Conservation (phyloP, 2,797 vertebrate genomes). For the Anguilla anguilla region DNA sequence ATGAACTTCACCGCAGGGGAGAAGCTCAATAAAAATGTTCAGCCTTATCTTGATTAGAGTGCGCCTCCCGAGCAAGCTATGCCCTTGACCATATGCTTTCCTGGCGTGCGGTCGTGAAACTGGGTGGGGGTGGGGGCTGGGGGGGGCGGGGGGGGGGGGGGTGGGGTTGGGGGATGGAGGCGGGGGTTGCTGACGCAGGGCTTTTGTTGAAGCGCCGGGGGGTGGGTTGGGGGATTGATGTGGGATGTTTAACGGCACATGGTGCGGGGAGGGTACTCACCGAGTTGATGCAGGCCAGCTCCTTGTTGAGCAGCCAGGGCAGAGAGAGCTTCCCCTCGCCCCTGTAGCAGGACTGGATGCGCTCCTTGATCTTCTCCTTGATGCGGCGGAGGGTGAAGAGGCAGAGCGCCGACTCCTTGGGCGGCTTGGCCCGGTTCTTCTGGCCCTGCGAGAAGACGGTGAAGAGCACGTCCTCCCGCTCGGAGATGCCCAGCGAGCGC, state of each 20-base stretch:
- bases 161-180: background rate
- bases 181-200: background rate
- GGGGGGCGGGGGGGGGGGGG: background rate
- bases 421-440: constrained; percentile 96
- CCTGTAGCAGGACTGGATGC: constrained; percentile 96
- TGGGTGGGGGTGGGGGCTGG: background rate
- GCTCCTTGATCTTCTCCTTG: constrained; percentile 98
- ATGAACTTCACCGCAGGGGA: background rate
- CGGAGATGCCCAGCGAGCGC: constrained; percentile 84
- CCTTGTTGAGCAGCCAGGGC: constrained; percentile 98
- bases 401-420: constrained; percentile 94
- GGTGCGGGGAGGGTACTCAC: constrained; percentile 70
- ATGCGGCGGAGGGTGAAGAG: constrained; percentile 93
- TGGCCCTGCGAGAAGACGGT: constrained; percentile 97
- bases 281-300: constrained; percentile 97
- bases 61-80: background rate
- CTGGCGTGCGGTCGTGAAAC: background rate
- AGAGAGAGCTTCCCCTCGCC: constrained; percentile 94
- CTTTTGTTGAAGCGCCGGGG: background rate
- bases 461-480: constrained; percentile 93
- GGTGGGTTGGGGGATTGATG: background rate
- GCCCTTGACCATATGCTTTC: background rate
- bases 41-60: background rate
- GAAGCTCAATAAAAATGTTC: background rate
- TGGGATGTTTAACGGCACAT: background rate